Base-by-base conservation (phyloP, 2,797 vertebrate genomes). In the Mycteria americana region DNA sequence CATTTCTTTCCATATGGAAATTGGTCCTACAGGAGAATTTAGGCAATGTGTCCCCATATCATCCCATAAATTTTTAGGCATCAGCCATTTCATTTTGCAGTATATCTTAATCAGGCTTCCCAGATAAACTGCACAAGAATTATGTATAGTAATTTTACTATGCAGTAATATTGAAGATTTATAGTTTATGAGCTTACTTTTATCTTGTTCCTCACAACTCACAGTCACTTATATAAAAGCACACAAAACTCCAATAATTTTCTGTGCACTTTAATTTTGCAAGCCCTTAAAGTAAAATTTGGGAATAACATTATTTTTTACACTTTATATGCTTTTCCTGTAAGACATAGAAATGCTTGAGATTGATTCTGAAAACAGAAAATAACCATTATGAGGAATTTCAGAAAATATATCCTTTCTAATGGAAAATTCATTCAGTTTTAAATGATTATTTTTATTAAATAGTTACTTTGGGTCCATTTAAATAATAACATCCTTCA, bases 381-480 rank as follows among this genome's bases (percentile, higher is more conserved):
- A 85, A 84, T 76, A 80, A 56, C 2, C 5, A 43, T 57, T 5
- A 89, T 10, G 9, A 80, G 27, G 10, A 92, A 90, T 62, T 53
- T 85, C 17, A 93, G 56, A 87, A 93, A 88, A 59, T 27, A 46
- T 65, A 43, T 56, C 14, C 41, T 89, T 86, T 53, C 16, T 45
- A 92, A 73, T 54, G 23, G 51, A 89, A 96, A 91, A 95, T 22
- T 70, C 30, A 80, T 85, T 94, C 74, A 62, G 60, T 51, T 91
- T 91, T 59, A 81, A 72, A 48, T 64, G 3, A 80, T 60, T 77
- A 18, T 70, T 89, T 92, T 68, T 60, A 77, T 77, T 92, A 80
- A 93, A 89, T 53, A 35, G 15, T 60, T 82, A 70, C 13, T 73
- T 74, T 57, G n/a, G 64, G 50, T 60, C 33, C 14, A 50, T 82